phyloP scores from a whole-genome alignment of 2,113 vertebrate genomes.

The Tamias sibiricus region DNA sequence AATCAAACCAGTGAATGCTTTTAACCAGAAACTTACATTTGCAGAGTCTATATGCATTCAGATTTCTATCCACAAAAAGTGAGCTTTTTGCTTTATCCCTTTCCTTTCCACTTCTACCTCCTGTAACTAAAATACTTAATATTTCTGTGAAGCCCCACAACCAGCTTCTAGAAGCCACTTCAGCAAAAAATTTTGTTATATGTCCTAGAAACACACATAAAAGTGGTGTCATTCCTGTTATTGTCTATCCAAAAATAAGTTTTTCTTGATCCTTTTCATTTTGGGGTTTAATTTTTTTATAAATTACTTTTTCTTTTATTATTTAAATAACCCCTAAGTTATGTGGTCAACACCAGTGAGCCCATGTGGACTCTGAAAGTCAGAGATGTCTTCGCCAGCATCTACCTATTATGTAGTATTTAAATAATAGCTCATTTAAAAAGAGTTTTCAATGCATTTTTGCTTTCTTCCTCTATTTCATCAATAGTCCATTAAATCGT shows the following conservation, averaged over 20 bases:
- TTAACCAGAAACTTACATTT: background rate
- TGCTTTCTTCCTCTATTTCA: background rate
- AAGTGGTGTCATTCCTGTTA: background rate
- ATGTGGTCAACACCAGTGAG: background rate
- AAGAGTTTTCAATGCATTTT: constrained; percentile 34
- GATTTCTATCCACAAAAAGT: background rate
- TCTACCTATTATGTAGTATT: background rate
- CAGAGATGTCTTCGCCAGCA: background rate
- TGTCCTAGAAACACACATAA: background rate
- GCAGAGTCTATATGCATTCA: background rate
- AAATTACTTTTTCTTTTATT: background rate
- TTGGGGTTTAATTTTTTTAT: background rate
- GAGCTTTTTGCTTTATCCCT: background rate
- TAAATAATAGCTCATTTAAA: background rate
- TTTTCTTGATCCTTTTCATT: background rate
- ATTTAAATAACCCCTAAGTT: background rate
- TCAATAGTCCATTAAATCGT: constrained; percentile 52
- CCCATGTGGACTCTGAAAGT: background rate
- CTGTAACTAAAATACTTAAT: background rate
- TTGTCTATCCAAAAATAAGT: background rate
- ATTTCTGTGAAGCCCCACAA: background rate
- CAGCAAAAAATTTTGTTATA: background rate
- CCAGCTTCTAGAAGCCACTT: background rate
- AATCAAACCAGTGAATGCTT: background rate
- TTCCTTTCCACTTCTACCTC: background rate